These are phyloP conservation scores for Sceliomorpha sp. DNA, from an alignment of 2,888 invertebrate species.

Conservation along the genomic window DNA sequence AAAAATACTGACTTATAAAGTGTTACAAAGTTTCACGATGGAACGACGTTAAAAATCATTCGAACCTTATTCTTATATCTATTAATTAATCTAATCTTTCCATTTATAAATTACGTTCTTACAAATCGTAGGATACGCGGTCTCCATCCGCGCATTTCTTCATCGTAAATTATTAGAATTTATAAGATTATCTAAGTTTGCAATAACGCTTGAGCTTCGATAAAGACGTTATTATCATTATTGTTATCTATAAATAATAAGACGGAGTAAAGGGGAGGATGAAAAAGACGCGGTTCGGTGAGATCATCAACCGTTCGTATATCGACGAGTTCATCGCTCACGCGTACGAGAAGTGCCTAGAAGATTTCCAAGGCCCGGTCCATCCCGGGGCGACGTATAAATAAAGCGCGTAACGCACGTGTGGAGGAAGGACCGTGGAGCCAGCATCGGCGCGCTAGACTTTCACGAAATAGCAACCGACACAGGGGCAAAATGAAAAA, in stretches of 20 bases:
- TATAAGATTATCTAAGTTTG: too few relatives aligned
- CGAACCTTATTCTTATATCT: too few relatives aligned
- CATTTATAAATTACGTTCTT: too few relatives aligned
- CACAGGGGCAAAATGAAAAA: slow-evolving; percentile 63
- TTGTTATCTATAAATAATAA: neutral
- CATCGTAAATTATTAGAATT: too few relatives aligned
- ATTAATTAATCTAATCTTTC: too few relatives aligned
- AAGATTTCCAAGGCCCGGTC: slow-evolving; percentile 54
- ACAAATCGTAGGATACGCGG: too few relatives aligned
- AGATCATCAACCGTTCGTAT: slow-evolving; percentile 15
- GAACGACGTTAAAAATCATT: too few relatives aligned
- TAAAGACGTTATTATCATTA: too few relatives aligned
- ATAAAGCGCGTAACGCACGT: slow-evolving; percentile 69
- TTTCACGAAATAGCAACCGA: slow-evolving; percentile 64
- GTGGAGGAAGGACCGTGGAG: slow-evolving; percentile 51
- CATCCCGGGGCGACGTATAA: slow-evolving; percentile 67
- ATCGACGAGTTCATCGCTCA: slow-evolving; percentile 41
- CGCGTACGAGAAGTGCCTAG: slow-evolving; percentile 18
- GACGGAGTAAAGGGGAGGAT: neutral
- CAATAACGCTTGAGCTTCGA: too few relatives aligned
- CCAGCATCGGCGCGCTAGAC: slow-evolving; percentile 52
- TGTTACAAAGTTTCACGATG: too few relatives aligned
- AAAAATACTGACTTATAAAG: too few relatives aligned
- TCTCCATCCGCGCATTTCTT: too few relatives aligned
- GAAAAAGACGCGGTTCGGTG: neutral